Conservation (phyloP, 64 coral and sea anemone genomes). For the Stylophora pistillata region DNA sequence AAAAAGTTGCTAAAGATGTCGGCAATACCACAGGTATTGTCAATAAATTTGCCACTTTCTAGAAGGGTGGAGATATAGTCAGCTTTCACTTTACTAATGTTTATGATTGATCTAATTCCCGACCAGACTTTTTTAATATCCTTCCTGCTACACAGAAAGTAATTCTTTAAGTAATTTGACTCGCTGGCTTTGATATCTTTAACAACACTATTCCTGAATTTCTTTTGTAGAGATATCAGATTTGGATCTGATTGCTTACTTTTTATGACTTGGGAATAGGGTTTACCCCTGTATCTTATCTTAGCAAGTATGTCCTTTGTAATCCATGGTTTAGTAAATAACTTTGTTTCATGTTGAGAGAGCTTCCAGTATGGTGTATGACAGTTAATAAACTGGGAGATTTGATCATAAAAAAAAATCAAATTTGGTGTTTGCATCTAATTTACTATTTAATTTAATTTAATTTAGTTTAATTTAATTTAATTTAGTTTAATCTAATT, state of each 20-base stretch:
- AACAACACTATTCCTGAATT: slow-evolving; percentile 40
- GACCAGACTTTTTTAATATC: slow-evolving; percentile 56
- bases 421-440: slow-evolving; percentile 58
- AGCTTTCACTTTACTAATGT: slow-evolving; percentile 28
- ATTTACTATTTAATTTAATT: too few relatives aligned
- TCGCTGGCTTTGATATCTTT: slow-evolving; percentile 43
- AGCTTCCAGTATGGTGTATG: slow-evolving; percentile 49
- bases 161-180: slow-evolving; percentile 16
- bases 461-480: too few relatives aligned
- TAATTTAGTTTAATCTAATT: too few relatives aligned
- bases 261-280: slow-evolving; percentile 9
- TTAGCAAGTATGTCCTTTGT: slow-evolving; percentile 9
- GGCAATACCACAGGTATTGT: neutral
- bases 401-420: slow-evolving; percentile 21
- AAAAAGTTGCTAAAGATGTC: neutral
- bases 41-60: neutral
- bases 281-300: slow-evolving; percentile 41
- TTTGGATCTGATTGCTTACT: slow-evolving; percentile 28
- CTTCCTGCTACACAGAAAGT: slow-evolving; percentile 19
- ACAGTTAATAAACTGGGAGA: slow-evolving; percentile 4
- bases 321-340: slow-evolving; percentile 49
- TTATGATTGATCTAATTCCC: slow-evolving; percentile 50
- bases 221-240: slow-evolving; percentile 12
- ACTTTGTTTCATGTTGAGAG: slow-evolving; percentile 44
- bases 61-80: slow-evolving; percentile 7